A percentile compares a stretch with the other conserved stretches of the same genome.
phyloP scores from a whole-genome alignment of 2,888 invertebrate genomes.

The Megaustenia siamemsis region DNA sequence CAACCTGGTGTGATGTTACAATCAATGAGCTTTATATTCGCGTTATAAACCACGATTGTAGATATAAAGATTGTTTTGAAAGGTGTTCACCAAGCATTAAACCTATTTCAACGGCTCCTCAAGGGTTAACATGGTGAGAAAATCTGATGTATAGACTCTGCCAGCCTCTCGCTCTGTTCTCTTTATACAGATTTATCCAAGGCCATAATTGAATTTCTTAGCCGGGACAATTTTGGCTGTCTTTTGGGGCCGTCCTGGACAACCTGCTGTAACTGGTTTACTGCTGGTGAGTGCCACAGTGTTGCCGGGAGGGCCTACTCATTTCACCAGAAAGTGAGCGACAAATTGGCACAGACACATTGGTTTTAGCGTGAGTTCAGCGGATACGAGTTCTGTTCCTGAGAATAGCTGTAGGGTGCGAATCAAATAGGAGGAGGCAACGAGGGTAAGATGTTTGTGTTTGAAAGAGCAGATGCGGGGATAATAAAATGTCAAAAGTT shows the following conservation, averaged over 20 bases:
- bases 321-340: conserved; percentile 31
- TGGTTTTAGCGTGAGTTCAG: conserved; percentile 30
- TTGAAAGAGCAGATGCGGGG: conserved; percentile 26
- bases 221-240: conserved; percentile 49
- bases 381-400: background rate
- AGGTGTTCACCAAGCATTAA: no score
- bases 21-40: no score
- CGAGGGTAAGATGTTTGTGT: background rate
- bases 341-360: conserved; percentile 43
- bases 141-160: conserved; percentile 53
- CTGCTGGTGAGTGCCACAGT: conserved; percentile 44
- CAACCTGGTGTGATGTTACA: no score
- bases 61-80: no score
- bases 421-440: background rate
- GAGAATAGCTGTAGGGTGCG: background rate
- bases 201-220: conserved; percentile 56
- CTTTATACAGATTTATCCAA: conserved; percentile 59
- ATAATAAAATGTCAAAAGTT: conserved; percentile 21
- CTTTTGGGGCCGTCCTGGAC: conserved; percentile 40
- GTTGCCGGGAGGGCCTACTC: conserved; percentile 44
- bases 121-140: no score
- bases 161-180: conserved; percentile 48
- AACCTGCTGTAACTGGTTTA: conserved; percentile 51
- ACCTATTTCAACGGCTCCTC: no score
- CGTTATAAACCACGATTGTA: no score